Percentiles rank a stretch among this genome's conserved stretches.
phyloP scores from a whole-genome alignment of 2,113 vertebrate species.

The Cyrtonyx montezumae region DNA sequence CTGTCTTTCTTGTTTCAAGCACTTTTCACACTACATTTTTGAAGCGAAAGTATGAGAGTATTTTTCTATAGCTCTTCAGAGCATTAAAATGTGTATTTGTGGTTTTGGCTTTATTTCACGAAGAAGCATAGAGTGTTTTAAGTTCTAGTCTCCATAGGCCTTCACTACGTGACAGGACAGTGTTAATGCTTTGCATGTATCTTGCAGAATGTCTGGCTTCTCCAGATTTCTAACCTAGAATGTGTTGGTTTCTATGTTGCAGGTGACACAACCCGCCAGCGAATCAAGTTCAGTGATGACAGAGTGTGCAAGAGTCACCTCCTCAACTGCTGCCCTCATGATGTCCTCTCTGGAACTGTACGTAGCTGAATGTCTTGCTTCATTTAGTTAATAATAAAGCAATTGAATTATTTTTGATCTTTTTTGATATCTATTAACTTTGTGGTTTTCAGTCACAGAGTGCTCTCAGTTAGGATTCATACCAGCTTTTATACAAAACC shows the following conservation, averaged over 20 bases:
- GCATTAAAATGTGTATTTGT: slow-evolving; percentile 12
- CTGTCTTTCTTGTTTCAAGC: slow-evolving; percentile 31
- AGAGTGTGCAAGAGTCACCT: slow-evolving; percentile 99
- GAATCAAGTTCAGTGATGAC: slow-evolving; percentile 98
- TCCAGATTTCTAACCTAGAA: slow-evolving; percentile 67
- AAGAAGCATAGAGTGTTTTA: slow-evolving; percentile 31
- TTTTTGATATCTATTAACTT: neutral
- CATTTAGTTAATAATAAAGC: neutral
- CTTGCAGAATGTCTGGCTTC: neutral
- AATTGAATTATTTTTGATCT: neutral
- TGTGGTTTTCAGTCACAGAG: neutral
- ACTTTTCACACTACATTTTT: slow-evolving; percentile 39
- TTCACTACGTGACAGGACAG: neutral
- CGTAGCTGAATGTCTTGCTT: slow-evolving; percentile 58
- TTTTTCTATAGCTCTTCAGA: slow-evolving; percentile 14
- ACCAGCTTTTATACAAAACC: neutral
- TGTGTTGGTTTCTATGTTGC: slow-evolving; percentile 75
- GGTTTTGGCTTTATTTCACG: neutral
- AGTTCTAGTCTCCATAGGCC: slow-evolving; percentile 33
- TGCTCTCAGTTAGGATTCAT: neutral
- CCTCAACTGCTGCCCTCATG: slow-evolving; percentile 97
- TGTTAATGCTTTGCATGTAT: slow-evolving; percentile 55
- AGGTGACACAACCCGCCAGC: slow-evolving; percentile 96
- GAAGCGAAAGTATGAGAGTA: neutral
- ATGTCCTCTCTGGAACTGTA: slow-evolving; percentile 98